Conservation (phyloP, 2,797 vertebrate species). For the Poeciliopsis presidionis region DNA sequence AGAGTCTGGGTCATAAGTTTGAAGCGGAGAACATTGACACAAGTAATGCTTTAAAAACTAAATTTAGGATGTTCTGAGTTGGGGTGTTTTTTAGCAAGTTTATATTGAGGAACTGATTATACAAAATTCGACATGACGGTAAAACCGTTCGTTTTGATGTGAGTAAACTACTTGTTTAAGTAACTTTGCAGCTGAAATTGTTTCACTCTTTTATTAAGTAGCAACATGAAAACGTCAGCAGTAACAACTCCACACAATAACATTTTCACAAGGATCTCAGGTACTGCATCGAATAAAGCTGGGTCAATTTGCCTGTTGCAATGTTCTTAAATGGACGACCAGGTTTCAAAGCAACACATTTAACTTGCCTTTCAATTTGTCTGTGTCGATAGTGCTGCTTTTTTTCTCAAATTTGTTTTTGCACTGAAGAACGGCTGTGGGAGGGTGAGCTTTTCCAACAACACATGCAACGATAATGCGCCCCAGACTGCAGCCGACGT, state of each 20-base stretch:
- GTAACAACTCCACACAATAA: conserved; percentile 2
- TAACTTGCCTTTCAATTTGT: neutral
- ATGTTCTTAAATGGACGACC: neutral
- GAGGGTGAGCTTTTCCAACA: conserved; percentile 18
- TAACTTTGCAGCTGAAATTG: neutral
- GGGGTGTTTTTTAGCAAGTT: neutral
- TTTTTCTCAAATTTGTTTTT: conserved; percentile 7
- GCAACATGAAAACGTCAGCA: conserved; percentile 19
- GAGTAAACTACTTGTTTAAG: neutral
- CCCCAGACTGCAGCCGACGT: conserved; percentile 25
- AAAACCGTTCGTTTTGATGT: neutral
- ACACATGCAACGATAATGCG: conserved; percentile 6
- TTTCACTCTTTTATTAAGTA: conserved; percentile 37
- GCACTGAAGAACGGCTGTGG: conserved; percentile 5
- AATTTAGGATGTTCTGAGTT: neutral
- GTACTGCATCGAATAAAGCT: neutral
- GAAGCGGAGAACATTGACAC: neutral
- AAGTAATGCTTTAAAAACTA: neutral
- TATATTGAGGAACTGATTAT: neutral
- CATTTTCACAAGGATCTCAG: neutral
- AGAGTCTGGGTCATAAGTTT: neutral
- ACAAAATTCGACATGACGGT: neutral
- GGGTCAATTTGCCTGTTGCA: neutral
- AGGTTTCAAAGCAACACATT: neutral
- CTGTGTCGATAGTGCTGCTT: neutral